Percentiles rank a stretch among this genome's conserved stretches.
These are phyloP conservation scores for Mandrillus leucophaeus DNA, from an alignment of 2,113 vertebrate genomes.

Conservation along the genomic window DNA sequence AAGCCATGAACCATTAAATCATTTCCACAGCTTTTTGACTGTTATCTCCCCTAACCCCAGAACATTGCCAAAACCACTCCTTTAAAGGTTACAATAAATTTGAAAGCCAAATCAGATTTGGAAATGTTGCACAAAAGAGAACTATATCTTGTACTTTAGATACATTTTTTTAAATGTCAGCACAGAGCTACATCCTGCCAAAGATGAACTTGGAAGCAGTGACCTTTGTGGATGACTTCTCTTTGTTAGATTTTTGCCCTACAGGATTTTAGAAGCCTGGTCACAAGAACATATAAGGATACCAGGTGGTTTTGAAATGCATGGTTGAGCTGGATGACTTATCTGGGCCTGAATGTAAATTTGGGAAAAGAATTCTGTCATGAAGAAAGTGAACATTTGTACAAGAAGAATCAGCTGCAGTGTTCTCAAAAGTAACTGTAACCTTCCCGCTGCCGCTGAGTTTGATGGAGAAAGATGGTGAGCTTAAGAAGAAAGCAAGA, in stretches of 20 bases:
- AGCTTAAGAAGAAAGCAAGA: neutral
- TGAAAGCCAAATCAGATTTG: constrained; percentile 63
- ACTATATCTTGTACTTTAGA: constrained; percentile 25
- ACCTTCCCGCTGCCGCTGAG: neutral
- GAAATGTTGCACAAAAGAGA: constrained; percentile 61
- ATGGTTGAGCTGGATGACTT: constrained; percentile 52
- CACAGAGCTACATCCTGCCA: neutral
- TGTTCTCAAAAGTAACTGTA: neutral
- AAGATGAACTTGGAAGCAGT: neutral
- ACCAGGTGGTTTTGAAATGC: constrained; percentile 66
- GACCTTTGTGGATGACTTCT: neutral
- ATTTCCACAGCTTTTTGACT: constrained; percentile 73
- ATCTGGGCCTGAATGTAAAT: neutral
- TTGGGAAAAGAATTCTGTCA: neutral
- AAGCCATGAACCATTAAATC: constrained; percentile 76
- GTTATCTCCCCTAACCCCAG: constrained; percentile 40
- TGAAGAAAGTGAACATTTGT: constrained; percentile 31
- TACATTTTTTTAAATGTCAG: constrained; percentile 35
- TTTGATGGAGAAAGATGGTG: neutral
- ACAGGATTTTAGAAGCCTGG: neutral
- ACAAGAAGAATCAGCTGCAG: neutral
- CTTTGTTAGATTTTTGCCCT: constrained; percentile 32
- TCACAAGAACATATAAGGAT: constrained; percentile 43
- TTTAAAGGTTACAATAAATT: constrained; percentile 68
- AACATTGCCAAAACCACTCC: constrained; percentile 61